A percentile compares a stretch with the other conserved stretches of the same genome.
phyloP scores from a whole-genome alignment of 1,140 invertebrate genomes.

The Drosophila busckii region DNA sequence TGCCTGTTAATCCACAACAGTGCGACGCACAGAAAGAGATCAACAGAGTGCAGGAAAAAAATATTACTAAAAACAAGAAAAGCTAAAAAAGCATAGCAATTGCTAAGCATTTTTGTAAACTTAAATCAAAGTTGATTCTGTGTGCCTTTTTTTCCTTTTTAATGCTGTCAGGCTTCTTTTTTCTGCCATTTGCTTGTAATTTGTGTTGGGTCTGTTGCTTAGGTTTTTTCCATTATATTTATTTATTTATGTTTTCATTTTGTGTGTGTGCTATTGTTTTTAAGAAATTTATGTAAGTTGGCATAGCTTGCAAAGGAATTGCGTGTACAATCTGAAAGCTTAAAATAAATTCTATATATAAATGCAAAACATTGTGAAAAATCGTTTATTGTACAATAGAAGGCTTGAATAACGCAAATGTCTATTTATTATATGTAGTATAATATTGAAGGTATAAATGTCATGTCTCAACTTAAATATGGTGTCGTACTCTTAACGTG shows the following conservation, averaged over 20 bases:
- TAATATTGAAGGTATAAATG: too few relatives aligned
- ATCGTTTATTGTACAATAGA: too few relatives aligned
- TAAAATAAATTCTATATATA: too few relatives aligned
- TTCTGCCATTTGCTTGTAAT: constrained; percentile 41
- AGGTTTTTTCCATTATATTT: constrained; percentile 24
- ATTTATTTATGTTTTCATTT: constrained; percentile 20
- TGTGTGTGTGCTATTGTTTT: constrained; percentile 38
- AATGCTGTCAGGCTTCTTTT: constrained; percentile 20
- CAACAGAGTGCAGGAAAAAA: constrained; percentile 14
- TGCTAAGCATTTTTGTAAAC: constrained; percentile 76
- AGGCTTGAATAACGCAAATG: too few relatives aligned
- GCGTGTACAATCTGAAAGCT: not conserved
- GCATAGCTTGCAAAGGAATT: constrained; percentile 38
- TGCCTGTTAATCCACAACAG: constrained; percentile 69
- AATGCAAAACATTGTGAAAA: too few relatives aligned
- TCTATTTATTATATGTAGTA: too few relatives aligned
- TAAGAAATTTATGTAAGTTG: constrained; percentile 57
- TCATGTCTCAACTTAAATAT: too few relatives aligned
- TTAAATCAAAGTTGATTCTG: constrained; percentile 76
- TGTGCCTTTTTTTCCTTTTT: constrained; percentile 34
- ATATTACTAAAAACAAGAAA: constrained; percentile 34
- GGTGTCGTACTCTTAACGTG: too few relatives aligned
- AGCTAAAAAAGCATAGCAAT: constrained; percentile 63
- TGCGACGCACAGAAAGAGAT: constrained; percentile 23
- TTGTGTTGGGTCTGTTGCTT: constrained; percentile 22